Conservation (phyloP, 2,797 vertebrate genomes). For the Xyrichtys novacula region DNA sequence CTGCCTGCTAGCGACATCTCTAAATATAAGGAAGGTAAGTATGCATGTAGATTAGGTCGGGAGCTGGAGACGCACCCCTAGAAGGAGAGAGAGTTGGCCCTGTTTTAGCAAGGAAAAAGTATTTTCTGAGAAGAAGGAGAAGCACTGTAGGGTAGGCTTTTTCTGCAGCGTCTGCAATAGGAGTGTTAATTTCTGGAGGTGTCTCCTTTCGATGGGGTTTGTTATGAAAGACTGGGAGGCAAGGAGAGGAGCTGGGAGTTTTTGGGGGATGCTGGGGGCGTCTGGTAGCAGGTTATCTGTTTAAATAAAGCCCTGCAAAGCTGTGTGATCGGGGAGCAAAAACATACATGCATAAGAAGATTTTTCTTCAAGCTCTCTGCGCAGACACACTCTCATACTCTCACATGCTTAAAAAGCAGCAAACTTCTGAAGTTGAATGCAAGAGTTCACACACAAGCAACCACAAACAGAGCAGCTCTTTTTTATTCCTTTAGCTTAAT, state of each 20-base stretch:
- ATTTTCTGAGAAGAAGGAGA: constrained; percentile 71
- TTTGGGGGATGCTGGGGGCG: constrained; percentile 69
- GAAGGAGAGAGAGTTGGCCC: constrained; percentile 67
- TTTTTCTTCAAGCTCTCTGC: constrained; percentile 11
- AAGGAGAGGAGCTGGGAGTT: constrained; percentile 60
- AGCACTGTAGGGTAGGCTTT: constrained; percentile 69
- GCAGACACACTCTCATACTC: constrained; percentile 26
- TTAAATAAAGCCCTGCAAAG: constrained; percentile 79
- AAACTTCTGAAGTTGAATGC: constrained; percentile 22
- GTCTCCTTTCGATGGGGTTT: constrained; percentile 69
- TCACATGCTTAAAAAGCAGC: constrained; percentile 17
- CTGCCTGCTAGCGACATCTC: constrained; percentile 62
- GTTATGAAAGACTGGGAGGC: constrained; percentile 72
- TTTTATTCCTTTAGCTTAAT: constrained; percentile 21
- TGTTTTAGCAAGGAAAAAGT: constrained; percentile 71
- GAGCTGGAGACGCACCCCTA: constrained; percentile 57
- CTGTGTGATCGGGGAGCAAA: constrained; percentile 62
- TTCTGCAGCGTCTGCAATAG: constrained; percentile 82
- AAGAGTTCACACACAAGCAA: constrained; percentile 9
- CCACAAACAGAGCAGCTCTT: constrained; percentile 6
- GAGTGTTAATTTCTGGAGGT: constrained; percentile 77
- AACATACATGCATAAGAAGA: constrained; percentile 55
- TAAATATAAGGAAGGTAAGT: constrained; percentile 75
- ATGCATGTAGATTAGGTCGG: constrained; percentile 76
- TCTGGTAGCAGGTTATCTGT: constrained; percentile 82